A percentile compares a stretch with the other conserved stretches of the same genome.
phyloP scores from a whole-genome alignment of 1,140 invertebrate species.

The Chrysomallon squamiferum region DNA sequence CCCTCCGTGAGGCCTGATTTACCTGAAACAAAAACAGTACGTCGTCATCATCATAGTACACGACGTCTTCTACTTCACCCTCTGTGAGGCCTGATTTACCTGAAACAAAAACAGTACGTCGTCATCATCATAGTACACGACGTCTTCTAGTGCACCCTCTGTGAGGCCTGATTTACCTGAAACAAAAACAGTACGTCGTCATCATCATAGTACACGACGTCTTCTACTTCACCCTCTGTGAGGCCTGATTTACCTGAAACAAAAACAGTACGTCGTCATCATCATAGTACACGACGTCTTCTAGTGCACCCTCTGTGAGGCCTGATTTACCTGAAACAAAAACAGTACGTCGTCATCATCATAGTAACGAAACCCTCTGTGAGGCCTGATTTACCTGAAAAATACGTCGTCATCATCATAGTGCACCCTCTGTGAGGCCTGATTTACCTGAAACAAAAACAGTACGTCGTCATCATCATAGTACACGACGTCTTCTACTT shows the following conservation, averaged over 20 bases:
- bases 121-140: slow-evolving; percentile 59
- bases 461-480: no score
- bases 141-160: slow-evolving; percentile 58
- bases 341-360: no score
- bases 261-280: no score
- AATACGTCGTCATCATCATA: no score
- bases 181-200: slow-evolving; percentile 23
- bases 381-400: no score
- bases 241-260: slow-evolving; percentile 44
- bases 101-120: slow-evolving; percentile 19
- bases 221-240: slow-evolving; percentile 57
- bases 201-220: slow-evolving; percentile 59
- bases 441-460: no score
- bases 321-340: no score
- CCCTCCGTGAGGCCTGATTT: slow-evolving; percentile 50
- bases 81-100: slow-evolving; percentile 54
- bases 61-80: slow-evolving; percentile 56
- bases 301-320: no score
- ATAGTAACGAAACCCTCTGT: no score
- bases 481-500: slow-evolving; percentile 58
- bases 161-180: slow-evolving; percentile 49
- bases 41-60: slow-evolving; percentile 60
- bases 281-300: no score
- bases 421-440: slow-evolving; percentile 56
- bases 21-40: slow-evolving; percentile 25